Evolutionary conservation across 2,888 invertebrate species (phyloP).

Genomic region (Lottia gigantea): DNA sequence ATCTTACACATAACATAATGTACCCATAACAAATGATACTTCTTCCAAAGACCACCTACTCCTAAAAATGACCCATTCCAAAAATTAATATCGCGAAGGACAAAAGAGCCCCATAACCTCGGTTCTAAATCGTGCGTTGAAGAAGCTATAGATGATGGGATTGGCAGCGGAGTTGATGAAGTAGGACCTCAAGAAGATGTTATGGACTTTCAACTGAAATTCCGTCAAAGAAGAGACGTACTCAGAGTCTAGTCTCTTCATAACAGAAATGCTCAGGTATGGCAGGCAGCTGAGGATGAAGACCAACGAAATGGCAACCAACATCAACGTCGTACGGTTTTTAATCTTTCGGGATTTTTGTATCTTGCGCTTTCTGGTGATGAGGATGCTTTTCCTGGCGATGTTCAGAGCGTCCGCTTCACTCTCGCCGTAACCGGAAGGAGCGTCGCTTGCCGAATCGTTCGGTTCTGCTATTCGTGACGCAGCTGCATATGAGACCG

Average conservation of each 20-base stretch:
- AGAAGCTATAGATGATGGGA: slow-evolving; percentile 26
- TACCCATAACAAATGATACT: too few relatives aligned
- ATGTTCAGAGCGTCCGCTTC: background rate
- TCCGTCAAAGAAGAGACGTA: background rate
- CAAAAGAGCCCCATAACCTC: slow-evolving; percentile 15
- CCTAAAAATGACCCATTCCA: too few relatives aligned
- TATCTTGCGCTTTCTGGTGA: too few relatives aligned
- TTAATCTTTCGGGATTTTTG: background rate
- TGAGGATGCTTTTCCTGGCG: background rate
- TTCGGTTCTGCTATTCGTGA: background rate
- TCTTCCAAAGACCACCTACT: too few relatives aligned
- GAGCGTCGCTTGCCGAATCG: background rate
- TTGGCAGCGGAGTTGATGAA: slow-evolving; percentile 27
- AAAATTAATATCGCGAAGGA: background rate
- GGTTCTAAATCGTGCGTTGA: slow-evolving; percentile 21
- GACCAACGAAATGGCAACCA: slow-evolving; percentile 22
- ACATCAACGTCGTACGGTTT: slow-evolving; percentile 22
- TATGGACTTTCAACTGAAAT: slow-evolving; percentile 15
- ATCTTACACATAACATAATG: too few relatives aligned
- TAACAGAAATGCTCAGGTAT: slow-evolving; percentile 14
- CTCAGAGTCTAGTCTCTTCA: background rate
- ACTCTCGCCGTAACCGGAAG: background rate
- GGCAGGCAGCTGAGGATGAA: slow-evolving; percentile 18
- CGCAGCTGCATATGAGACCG: background rate
- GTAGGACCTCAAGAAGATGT: slow-evolving; percentile 27